A percentile compares a stretch with the other conserved stretches of the same genome.
These are phyloP conservation scores for Myathropa florea DNA, from an alignment of 2,888 invertebrate species.

Conservation along the genomic window DNA sequence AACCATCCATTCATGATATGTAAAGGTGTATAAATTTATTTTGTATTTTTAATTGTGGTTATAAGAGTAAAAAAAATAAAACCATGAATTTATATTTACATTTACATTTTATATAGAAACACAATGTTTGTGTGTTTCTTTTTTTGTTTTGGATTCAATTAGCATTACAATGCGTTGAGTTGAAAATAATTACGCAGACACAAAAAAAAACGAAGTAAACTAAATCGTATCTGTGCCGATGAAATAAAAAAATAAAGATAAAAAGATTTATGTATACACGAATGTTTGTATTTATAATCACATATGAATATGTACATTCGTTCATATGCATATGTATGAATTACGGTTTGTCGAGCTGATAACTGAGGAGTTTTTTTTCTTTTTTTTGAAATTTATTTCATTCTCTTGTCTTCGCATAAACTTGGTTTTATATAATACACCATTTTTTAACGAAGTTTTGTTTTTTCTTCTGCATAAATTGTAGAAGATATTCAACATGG, in stretches of 20 bases:
- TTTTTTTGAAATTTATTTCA: neutral
- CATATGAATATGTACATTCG: neutral
- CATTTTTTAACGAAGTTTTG: neutral
- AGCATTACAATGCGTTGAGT: conserved; percentile 35
- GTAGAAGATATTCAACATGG: neutral
- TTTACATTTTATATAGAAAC: too few relatives aligned
- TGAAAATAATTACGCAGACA: conserved; percentile 22
- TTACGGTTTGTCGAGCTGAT: conserved; percentile 41
- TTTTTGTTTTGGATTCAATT: conserved; percentile 29
- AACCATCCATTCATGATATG: neutral
- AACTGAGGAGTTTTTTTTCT: conserved; percentile 14
- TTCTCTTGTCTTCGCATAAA: conserved; percentile 9
- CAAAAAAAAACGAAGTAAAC: neutral
- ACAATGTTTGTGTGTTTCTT: neutral
- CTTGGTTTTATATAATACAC: neutral
- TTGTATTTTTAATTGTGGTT: neutral
- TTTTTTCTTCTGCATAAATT: neutral
- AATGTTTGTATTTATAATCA: conserved; percentile 25
- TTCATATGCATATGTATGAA: neutral
- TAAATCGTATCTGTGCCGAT: conserved; percentile 32
- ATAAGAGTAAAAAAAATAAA: neutral
- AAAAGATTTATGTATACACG: neutral
- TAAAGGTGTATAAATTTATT: neutral
- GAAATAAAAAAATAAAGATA: conserved; percentile 26
- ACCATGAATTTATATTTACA: too few relatives aligned